Percentiles rank a stretch among this genome's conserved stretches.
These are phyloP conservation scores for Cnemophilus loriae DNA, from an alignment of 2,113 vertebrate genomes.

Conservation along the genomic window DNA sequence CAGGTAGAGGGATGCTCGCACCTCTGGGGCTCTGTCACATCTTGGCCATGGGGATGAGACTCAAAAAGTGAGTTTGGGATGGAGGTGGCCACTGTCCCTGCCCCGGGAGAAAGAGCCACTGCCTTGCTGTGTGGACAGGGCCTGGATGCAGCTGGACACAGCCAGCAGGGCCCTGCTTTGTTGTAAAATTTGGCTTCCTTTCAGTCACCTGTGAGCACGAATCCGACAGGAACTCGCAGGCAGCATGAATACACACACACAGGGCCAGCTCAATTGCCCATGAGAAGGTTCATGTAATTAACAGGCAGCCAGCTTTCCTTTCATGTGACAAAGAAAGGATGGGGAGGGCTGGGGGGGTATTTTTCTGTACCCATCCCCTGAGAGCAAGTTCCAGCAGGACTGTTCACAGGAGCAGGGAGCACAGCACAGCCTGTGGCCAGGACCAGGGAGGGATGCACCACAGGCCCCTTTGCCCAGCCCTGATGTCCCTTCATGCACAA, in stretches of 20 bases:
- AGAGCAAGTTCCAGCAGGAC: background rate
- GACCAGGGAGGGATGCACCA: background rate
- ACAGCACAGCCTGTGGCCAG: background rate
- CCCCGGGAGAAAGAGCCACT: background rate
- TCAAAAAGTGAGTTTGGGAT: background rate
- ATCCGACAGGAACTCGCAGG: background rate
- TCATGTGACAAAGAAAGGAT: background rate
- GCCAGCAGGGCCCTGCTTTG: background rate
- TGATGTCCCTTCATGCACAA: background rate
- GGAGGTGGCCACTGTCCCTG: background rate
- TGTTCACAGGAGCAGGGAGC: background rate
- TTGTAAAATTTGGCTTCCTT: conserved; percentile 5
- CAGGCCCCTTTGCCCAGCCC: background rate
- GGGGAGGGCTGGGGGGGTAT: background rate
- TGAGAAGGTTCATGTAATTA: conserved; percentile 50
- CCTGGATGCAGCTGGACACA: background rate
- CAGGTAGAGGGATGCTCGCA: background rate
- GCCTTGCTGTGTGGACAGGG: background rate
- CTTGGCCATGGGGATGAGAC: background rate
- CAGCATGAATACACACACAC: background rate
- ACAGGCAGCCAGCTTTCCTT: conserved; percentile 17
- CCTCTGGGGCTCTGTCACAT: background rate
- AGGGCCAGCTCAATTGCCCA: conserved; percentile 8
- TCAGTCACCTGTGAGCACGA: conserved; percentile 20
- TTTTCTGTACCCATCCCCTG: background rate